phyloP scores from a whole-genome alignment of 2,113 vertebrate genomes.

The Antigone vipio region DNA sequence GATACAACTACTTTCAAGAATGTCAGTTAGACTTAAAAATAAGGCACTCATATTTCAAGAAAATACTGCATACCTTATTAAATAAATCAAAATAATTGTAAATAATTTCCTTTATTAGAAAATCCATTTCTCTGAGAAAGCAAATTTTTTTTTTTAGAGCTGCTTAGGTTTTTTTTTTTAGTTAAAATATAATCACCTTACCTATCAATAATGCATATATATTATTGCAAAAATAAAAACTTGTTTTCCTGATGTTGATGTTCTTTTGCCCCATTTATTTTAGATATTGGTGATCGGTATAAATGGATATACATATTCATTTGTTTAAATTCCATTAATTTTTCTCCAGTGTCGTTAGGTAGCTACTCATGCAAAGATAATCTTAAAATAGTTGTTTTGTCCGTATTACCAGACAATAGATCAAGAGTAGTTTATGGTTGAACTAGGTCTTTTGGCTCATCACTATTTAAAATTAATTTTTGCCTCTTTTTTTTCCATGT shows the following conservation, averaged over 20 bases:
- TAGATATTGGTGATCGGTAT: background rate
- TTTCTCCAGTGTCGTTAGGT: background rate
- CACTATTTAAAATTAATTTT: background rate
- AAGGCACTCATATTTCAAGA: background rate
- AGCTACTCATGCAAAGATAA: background rate
- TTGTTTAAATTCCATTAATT: background rate
- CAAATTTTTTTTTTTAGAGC: background rate
- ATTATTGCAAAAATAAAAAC: background rate
- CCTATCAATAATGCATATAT: background rate
- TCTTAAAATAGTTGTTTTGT: background rate
- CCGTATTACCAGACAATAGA: background rate
- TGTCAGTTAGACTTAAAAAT: background rate
- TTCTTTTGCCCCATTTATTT: background rate
- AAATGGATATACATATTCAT: background rate
- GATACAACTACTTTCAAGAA: background rate
- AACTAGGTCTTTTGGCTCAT: background rate
- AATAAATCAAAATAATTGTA: background rate
- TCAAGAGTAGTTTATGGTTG: background rate
- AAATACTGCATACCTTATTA: background rate
- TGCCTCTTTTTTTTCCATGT: background rate
- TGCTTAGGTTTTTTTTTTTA: background rate
- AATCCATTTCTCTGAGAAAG: background rate
- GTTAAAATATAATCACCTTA: background rate
- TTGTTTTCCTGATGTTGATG: background rate
- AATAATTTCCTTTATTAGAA: background rate